Evolutionary conservation across 2,113 vertebrate genomes (phyloP).

Genomic region (Bos taurus): DNA sequence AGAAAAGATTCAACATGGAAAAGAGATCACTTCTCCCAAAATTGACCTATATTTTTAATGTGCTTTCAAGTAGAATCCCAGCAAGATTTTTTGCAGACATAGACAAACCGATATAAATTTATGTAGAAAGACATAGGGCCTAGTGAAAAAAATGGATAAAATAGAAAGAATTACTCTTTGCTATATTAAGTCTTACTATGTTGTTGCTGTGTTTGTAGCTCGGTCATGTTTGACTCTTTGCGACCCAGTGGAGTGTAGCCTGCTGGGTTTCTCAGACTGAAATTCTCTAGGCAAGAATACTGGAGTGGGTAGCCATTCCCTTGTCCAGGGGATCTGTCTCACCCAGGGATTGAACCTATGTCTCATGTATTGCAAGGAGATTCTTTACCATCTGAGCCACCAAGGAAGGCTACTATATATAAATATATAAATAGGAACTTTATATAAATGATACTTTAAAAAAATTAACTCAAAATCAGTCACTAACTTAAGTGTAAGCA

Average conservation of each 20-base stretch:
- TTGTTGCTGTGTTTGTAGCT: not conserved
- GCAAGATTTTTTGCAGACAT: not conserved
- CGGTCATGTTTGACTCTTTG: not conserved
- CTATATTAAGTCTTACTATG: not conserved
- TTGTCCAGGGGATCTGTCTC: not conserved
- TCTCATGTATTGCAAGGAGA: not conserved
- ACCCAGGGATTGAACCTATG: not conserved
- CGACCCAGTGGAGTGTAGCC: not conserved
- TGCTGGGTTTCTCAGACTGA: not conserved
- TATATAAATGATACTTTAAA: not conserved
- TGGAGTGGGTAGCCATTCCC: not conserved
- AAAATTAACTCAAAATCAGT: not conserved
- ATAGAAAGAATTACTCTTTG: not conserved
- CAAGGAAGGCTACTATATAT: not conserved
- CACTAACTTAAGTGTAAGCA: not conserved
- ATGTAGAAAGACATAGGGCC: not conserved
- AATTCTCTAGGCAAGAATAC: not conserved
- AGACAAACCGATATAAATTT: not conserved
- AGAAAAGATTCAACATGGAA: not conserved
- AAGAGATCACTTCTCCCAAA: not conserved
- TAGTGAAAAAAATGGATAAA: not conserved
- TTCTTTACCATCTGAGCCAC: not conserved
- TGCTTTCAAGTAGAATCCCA: not conserved
- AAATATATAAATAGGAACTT: not conserved
- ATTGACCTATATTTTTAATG: not conserved